Conservation (phyloP, 2,797 vertebrate species). For the Phoeniculus purpureus region DNA sequence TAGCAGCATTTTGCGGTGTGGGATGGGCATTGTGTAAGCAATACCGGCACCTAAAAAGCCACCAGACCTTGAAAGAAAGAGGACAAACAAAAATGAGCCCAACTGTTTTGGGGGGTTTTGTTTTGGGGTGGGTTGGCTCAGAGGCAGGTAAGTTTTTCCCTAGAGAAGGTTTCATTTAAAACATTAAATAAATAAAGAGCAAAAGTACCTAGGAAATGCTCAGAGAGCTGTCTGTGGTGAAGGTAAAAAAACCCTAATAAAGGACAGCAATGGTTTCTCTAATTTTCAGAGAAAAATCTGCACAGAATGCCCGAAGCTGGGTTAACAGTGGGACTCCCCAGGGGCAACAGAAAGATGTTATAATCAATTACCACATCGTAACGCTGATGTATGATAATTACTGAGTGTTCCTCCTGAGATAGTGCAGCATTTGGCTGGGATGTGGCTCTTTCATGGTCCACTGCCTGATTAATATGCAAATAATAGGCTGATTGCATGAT, state of each 20-base stretch:
- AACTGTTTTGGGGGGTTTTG: background rate
- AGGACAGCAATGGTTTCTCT: slow-evolving; percentile 38
- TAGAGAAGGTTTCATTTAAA: background rate
- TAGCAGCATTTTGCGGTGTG: slow-evolving; percentile 19
- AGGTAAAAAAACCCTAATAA: slow-evolving; percentile 35
- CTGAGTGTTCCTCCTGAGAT: slow-evolving; percentile 85
- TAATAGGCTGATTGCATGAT: slow-evolving; percentile 90
- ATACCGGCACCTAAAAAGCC: background rate
- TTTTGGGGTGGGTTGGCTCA: background rate
- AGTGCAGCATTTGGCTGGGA: slow-evolving; percentile 83
- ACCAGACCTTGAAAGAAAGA: slow-evolving; percentile 1
- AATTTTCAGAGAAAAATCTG: slow-evolving; percentile 68
- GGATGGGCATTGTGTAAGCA: slow-evolving; percentile 7
- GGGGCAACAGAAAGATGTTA: slow-evolving; percentile 86
- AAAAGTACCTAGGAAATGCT: slow-evolving; percentile 32
- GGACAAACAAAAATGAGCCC: background rate
- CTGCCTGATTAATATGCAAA: slow-evolving; percentile 94
- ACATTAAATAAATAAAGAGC: background rate
- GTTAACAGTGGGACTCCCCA: slow-evolving; percentile 79
- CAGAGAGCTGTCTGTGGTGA: slow-evolving; percentile 46
- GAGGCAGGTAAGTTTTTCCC: background rate
- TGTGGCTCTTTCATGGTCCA: slow-evolving; percentile 84
- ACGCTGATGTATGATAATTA: slow-evolving; percentile 93
- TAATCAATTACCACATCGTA: slow-evolving; percentile 94
- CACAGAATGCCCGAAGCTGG: slow-evolving; percentile 74